Conservation (phyloP, 2,113 vertebrate species). For the Trichomycterus rosablanca region DNA sequence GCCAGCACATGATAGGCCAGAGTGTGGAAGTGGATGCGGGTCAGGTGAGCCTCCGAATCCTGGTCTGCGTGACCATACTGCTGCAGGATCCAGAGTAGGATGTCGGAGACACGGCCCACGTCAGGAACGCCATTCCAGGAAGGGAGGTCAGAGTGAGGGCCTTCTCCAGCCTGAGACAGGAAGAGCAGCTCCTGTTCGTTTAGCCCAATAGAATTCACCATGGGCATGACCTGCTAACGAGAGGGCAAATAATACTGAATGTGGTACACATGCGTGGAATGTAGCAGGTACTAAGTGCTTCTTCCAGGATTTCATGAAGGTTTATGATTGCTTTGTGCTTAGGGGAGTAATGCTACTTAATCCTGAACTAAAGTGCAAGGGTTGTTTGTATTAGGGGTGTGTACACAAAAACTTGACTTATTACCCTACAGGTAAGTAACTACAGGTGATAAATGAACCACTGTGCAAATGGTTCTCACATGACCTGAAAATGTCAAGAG, state of each 20-base stretch:
- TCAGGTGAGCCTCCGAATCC: conserved; percentile 74
- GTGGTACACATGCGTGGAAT: conserved; percentile 33
- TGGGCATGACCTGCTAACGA: conserved; percentile 94
- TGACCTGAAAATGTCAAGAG: too few species aligned
- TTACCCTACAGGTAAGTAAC: too few species aligned
- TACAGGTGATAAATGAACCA: too few species aligned
- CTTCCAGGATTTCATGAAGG: too few species aligned
- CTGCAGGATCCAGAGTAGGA: conserved; percentile 90
- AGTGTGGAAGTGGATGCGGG: conserved; percentile 92
- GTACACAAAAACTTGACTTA: too few species aligned
- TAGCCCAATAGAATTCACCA: conserved; percentile 90
- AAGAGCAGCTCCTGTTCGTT: conserved; percentile 98
- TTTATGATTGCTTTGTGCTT: too few species aligned
- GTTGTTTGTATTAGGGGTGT: too few species aligned
- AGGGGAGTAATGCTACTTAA: too few species aligned
- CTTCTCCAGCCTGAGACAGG: conserved; percentile 79
- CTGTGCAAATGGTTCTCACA: too few species aligned
- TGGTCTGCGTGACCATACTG: conserved; percentile 67
- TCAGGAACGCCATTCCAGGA: conserved; percentile 83
- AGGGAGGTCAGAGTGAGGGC: conserved; percentile 76
- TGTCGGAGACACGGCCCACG: conserved; percentile 86
- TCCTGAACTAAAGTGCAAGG: too few species aligned
- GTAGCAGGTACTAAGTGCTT: too few species aligned
- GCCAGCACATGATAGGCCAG: conserved; percentile 89
- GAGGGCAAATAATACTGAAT: conserved; percentile 53